Conservation (phyloP, 2,888 invertebrate genomes). For the Macrosoma leucophasiata region DNA sequence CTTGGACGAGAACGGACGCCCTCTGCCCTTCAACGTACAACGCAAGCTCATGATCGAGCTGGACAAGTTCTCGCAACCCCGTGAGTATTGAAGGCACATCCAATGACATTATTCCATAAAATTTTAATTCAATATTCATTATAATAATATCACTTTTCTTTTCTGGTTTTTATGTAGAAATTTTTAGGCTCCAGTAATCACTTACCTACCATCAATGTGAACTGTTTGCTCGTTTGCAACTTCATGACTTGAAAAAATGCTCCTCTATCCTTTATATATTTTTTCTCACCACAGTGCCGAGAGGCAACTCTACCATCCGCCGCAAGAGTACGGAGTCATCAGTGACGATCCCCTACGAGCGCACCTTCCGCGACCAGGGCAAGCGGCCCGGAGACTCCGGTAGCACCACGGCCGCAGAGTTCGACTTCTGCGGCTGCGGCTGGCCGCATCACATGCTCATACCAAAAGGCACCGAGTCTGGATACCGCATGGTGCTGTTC, state of each 20-base stretch:
- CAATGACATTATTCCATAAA: too few species aligned
- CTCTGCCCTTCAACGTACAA: slow-evolving; percentile 77
- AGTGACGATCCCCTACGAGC: slow-evolving; percentile 88
- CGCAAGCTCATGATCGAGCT: slow-evolving; percentile 81
- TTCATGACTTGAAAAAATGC: too few species aligned
- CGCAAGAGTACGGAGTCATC: slow-evolving; percentile 83
- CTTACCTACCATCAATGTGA: too few species aligned
- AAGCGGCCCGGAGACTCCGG: slow-evolving; percentile 75
- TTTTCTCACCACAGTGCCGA: slow-evolving; percentile 76
- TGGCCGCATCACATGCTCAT: slow-evolving; percentile 90
- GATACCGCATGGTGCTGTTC: slow-evolving; percentile 81
- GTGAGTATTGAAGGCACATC: too few species aligned
- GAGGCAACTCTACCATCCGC: slow-evolving; percentile 80
- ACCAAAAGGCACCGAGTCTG: slow-evolving; percentile 81
- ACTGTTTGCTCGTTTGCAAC: too few species aligned
- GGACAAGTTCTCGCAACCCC: slow-evolving; percentile 79
- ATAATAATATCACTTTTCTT: too few species aligned
- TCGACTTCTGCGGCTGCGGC: slow-evolving; percentile 92
- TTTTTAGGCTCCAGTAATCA: too few species aligned
- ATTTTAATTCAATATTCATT: too few species aligned
- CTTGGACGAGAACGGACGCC: slow-evolving; percentile 77
- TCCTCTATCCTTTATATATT: too few species aligned
- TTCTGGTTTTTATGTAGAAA: too few species aligned
- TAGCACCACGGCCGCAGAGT: slow-evolving; percentile 68
- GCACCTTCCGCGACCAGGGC: slow-evolving; percentile 83